A percentile compares a stretch with the other conserved stretches of the same genome.
These are phyloP conservation scores for Epinotia bilunana DNA, from an alignment of 2,888 invertebrate species.

Conservation along the genomic window DNA sequence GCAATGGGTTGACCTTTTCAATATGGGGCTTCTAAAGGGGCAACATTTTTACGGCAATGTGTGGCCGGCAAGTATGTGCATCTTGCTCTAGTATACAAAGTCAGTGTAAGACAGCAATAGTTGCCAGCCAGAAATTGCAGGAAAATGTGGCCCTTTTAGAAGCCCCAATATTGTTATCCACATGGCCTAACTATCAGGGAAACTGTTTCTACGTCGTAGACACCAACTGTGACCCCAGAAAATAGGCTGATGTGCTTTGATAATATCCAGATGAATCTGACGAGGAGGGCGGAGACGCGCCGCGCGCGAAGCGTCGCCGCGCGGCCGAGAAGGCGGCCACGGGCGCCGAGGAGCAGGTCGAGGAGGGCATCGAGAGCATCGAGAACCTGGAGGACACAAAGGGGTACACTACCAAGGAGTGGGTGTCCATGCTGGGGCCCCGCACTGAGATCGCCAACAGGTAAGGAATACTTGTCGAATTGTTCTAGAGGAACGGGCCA, in stretches of 20 bases:
- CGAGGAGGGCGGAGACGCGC: slow-evolving; percentile 88
- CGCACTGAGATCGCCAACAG: slow-evolving; percentile 98
- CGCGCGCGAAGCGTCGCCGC: slow-evolving; percentile 88
- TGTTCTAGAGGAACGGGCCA: no score
- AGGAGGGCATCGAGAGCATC: slow-evolving; percentile 96
- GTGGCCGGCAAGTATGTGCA: no score
- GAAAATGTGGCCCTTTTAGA: no score
- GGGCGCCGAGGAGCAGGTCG: slow-evolving; percentile 89
- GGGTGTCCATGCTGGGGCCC: slow-evolving; percentile 98
- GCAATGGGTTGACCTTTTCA: no score
- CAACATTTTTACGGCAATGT: no score
- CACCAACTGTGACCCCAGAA: neutral
- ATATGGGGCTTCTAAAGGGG: no score
- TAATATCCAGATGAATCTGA: slow-evolving; percentile 89
- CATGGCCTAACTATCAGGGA: no score
- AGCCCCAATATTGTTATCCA: no score
- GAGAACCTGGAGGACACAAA: slow-evolving; percentile 99
- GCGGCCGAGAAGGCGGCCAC: slow-evolving; percentile 95
- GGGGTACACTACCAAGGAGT: slow-evolving; percentile 96
- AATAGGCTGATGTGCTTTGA: neutral
- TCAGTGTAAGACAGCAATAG: no score
- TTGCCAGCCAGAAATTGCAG: no score
- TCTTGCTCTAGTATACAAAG: no score
- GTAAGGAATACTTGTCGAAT: slow-evolving; percentile 47
- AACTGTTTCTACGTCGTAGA: no score